Evolutionary conservation across 2,888 invertebrate genomes (phyloP), one percentile per base, ranked within the genome.

Genomic region (Drosophila sordidapex): DNA sequence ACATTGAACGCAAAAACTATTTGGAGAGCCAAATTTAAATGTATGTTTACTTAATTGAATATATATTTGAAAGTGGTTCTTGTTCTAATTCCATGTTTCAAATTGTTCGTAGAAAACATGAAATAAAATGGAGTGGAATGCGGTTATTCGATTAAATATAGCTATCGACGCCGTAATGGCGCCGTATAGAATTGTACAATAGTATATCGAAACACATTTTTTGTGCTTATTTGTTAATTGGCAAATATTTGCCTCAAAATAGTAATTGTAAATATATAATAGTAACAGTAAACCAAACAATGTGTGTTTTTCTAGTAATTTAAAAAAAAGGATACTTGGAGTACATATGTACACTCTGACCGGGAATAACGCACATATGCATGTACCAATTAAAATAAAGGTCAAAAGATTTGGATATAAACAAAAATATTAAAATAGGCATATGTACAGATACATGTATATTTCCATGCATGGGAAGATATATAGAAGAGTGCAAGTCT

Each of bases 151-250:
- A 57, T 57, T 21, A 29, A 21, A 29, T 21, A 18, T 8, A 21
- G 4, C 2, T 21, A 57, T 31, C 56, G 56, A 57, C 56, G 56
- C 56, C 56, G 21, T 15, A 40, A 40, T 40, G 56, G 56, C 21
- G 56, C 31, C 33, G 33, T 10, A 31, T 21, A 38, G 10, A 29
- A 15, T 56, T 40, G 40, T 40, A 31, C n/a, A 29, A 57, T 29
- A 27, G 21, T 29, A 31, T 38, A 57, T 40, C 10, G n/a, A 21
- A 40, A 31, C 31, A 10, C 40, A 15, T 31, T 40, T 29, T 8
- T 31, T 57, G 8, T 15, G 15, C 46, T n/a, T 2, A 21, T 5
- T 57, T 3, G 2, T 29, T 57, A 40, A 21, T 5, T 57, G 5
- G n/a, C 25, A 2, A 8, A 13, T 29, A 57, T 29, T 21, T 57